These are phyloP conservation scores for Lasiurus cinereus DNA, from an alignment of 2,113 vertebrate species.

Conservation along the genomic window DNA sequence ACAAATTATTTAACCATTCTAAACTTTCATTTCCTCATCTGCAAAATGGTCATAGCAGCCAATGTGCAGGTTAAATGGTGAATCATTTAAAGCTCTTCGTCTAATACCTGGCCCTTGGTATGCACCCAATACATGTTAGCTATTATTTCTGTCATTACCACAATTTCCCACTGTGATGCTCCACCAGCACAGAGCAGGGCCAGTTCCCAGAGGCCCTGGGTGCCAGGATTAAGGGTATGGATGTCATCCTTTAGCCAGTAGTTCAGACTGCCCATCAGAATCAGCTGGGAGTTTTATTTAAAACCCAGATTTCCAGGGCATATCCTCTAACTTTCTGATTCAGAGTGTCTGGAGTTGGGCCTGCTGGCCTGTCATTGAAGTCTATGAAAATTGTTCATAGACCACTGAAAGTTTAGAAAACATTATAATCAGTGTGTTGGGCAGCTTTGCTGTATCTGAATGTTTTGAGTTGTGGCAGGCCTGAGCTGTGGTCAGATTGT, in stretches of 20 bases:
- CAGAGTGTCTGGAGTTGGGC: not conserved
- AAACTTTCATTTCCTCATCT: not conserved
- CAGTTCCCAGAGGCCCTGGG: not conserved
- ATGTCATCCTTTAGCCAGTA: not conserved
- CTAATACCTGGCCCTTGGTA: not conserved
- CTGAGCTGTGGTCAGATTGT: not conserved
- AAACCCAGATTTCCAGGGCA: not conserved
- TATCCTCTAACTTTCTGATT: not conserved
- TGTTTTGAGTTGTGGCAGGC: not conserved
- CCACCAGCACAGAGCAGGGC: not conserved
- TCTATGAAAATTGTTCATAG: constrained; percentile 42
- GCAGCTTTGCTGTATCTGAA: not conserved
- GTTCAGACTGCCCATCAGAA: not conserved
- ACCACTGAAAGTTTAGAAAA: not conserved
- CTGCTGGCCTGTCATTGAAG: not conserved
- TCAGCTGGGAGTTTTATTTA: not conserved
- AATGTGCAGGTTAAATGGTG: not conserved
- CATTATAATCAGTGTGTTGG: not conserved
- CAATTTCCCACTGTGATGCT: not conserved
- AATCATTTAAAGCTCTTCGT: not conserved
- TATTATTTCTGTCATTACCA: not conserved
- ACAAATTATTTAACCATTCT: not conserved
- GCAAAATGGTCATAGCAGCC: not conserved
- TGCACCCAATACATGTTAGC: not conserved
- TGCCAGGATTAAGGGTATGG: not conserved